Evolutionary conservation across 2,888 invertebrate species (phyloP), one percentile per base, ranked within the genome.

Genomic region (Athripsodes cinereus): DNA sequence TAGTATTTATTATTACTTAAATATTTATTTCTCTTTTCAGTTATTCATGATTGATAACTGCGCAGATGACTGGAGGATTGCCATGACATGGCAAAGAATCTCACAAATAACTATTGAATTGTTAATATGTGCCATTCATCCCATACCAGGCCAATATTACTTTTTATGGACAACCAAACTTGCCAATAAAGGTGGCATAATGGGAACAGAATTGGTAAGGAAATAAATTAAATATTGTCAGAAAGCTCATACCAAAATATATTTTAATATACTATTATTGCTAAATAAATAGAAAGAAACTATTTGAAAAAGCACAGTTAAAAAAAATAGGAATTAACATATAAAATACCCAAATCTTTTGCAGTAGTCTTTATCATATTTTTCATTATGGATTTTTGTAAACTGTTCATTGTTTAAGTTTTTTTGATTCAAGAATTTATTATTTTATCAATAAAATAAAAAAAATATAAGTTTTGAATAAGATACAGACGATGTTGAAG

Each of bases 21-120:
- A 26, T 6, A 3, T 26, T 6, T 26, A 26, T 10, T 26, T 26
- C 10, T 26, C 26, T 26, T 26, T 26, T 83, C 85, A 99, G 97
- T 86, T 99, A 80, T 99, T 98, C 84, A 97, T 98, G 92, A 96
- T 98, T 81, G 98, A 99, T 85, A 99, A 99, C 84, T 97, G 97
- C 81, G 96, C 98, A 66, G 99, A 99, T 76, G 99, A 99, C 82
- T 99, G 99, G 99, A 86, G 98, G 73, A 99, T 99, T 79, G 98
- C 98, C 70, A 96, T 99, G 91, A 98, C 97, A 67, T 95, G 94
- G 90, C 95, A 96, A 78, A 85, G 98, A 75, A 91, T 96, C 76
- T 85, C 88, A 69, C 93, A 93, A 80, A 95, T 97, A 72, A 82
- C 86, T 61, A 81, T 95, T 70, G 98, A 99, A 80, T 83, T 99